Conservation (phyloP, 2,888 invertebrate genomes). For the Diogma glabrata region DNA sequence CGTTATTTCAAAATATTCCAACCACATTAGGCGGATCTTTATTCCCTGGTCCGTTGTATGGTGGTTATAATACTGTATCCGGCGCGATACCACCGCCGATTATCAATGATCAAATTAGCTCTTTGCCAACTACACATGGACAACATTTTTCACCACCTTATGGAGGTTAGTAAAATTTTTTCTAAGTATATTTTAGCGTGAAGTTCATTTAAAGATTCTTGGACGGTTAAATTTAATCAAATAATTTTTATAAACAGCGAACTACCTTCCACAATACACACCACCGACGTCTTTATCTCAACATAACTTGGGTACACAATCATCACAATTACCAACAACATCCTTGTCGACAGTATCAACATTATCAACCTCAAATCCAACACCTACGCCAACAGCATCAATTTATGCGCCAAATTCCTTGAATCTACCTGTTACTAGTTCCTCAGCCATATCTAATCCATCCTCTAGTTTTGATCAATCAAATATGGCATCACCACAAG, state of each 20-base stretch:
- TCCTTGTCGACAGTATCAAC: slow-evolving; percentile 1
- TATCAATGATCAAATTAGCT: neutral
- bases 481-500: neutral
- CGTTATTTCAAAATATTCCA: slow-evolving; percentile 4
- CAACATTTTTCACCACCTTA: slow-evolving; percentile 5
- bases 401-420: neutral
- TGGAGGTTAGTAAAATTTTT: neutral
- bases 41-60: neutral
- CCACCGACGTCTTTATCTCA: neutral
- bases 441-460: slow-evolving; percentile 5
- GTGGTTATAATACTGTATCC: slow-evolving; percentile 4
- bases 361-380: slow-evolving; percentile 2
- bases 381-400: neutral
- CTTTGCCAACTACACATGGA: neutral
- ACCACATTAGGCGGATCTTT: slow-evolving; percentile 1
- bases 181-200: neutral
- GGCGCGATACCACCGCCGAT: neutral
- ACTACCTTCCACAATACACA: slow-evolving; percentile 4
- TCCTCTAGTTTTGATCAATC: neutral
- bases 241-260: neutral
- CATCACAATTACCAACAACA: slow-evolving; percentile 5
- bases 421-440: neutral
- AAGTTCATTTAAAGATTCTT: neutral
- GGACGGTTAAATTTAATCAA: neutral
- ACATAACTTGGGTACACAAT: neutral